Evolutionary conservation across 2,113 vertebrate species (phyloP).

Genomic region (Cyrtonyx montezumae): DNA sequence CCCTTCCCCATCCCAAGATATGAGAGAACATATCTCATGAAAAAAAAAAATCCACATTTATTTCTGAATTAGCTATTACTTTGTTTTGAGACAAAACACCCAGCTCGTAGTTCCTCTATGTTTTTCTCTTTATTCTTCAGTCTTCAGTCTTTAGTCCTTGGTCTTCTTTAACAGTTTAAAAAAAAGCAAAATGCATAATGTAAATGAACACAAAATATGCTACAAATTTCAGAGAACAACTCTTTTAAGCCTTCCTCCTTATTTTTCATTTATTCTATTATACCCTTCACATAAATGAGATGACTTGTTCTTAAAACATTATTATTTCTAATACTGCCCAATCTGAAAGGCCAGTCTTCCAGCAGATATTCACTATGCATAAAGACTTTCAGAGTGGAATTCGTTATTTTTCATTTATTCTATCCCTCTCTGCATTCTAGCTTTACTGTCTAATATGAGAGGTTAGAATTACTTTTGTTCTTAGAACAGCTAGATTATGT

Average conservation of each 20-base stretch:
- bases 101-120: not conserved
- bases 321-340: not conserved
- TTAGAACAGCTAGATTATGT: not conserved
- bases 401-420: not conserved
- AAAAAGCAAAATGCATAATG: not conserved
- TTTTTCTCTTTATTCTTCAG: not conserved
- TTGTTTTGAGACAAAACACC: not conserved
- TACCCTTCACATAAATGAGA: not conserved
- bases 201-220: not conserved
- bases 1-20: not conserved
- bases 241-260: not conserved
- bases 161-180: not conserved
- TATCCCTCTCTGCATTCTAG: not conserved
- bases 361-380: not conserved
- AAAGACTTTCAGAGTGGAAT: not conserved
- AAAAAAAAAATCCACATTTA: not conserved
- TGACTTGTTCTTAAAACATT: not conserved
- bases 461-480: not conserved
- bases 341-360: not conserved
- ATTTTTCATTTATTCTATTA: no score
- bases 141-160: not conserved
- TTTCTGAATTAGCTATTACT: conserved; percentile 3
- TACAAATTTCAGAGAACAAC: not conserved
- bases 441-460: not conserved
- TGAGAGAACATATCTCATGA: not conserved